A percentile compares a stretch with the other conserved stretches of the same genome.
Evolutionary conservation across 1,140 invertebrate species (phyloP).

Genomic region (Solenopsis invicta): DNA sequence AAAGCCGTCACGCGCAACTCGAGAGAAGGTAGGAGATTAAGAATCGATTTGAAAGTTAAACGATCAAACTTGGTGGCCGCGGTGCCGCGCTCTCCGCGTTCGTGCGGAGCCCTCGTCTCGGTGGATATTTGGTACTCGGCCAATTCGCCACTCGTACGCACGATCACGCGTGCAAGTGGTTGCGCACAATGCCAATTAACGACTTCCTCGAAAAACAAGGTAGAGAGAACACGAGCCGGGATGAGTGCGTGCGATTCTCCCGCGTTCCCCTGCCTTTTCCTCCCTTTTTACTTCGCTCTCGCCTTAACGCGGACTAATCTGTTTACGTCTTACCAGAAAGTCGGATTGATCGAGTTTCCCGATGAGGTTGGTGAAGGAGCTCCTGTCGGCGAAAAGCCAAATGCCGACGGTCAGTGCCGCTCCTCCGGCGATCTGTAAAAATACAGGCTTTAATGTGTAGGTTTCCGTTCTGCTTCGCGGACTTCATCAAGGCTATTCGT

Average conservation of each 20-base stretch:
- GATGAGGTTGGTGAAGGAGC: constrained; percentile 89
- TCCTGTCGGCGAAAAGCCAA: constrained; percentile 92
- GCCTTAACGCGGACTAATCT: background rate
- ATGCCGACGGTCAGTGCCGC: constrained; percentile 92
- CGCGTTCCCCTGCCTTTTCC: background rate
- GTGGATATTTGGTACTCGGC: constrained; percentile 23
- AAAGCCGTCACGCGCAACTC: background rate
- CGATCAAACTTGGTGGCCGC: background rate
- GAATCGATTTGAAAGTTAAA: constrained; percentile 30
- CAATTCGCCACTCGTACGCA: constrained; percentile 4
- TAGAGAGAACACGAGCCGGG: background rate
- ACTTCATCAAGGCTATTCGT: constrained; percentile 63
- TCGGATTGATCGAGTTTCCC: constrained; percentile 88
- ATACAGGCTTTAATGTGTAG: constrained; percentile 45
- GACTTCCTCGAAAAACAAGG: constrained; percentile 14
- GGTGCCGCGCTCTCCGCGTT: background rate
- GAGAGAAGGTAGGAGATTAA: background rate
- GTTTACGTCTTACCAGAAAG: constrained; percentile 87
- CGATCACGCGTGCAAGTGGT: background rate
- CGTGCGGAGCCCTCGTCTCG: background rate
- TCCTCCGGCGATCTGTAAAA: constrained; percentile 91
- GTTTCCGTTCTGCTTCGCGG: constrained; percentile 66
- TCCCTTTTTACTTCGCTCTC: background rate
- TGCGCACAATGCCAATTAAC: constrained; percentile 4
- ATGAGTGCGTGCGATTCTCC: background rate